These are phyloP conservation scores for Apodemus sylvaticus DNA, from an alignment of 2,113 vertebrate species.

Conservation along the genomic window DNA sequence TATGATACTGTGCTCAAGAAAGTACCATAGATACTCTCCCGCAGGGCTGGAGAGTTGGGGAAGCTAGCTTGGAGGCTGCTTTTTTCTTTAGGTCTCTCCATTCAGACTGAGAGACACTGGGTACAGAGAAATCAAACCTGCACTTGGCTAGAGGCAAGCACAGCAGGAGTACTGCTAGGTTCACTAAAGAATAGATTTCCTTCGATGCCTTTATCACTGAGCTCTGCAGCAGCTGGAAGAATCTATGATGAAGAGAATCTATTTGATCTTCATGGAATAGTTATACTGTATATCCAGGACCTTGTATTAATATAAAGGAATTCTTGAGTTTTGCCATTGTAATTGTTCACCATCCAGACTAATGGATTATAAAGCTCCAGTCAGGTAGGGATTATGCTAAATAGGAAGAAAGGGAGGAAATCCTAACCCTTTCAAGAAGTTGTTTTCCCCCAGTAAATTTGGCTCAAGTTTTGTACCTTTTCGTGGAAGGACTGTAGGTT, in stretches of 20 bases:
- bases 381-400: not conserved
- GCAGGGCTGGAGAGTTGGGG: not conserved
- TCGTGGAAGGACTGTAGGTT: not conserved
- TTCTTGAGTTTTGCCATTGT: not conserved
- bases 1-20: not conserved
- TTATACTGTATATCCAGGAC: not conserved
- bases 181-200: not conserved
- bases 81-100: not conserved
- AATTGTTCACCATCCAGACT: not conserved
- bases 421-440: not conserved
- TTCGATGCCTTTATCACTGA: not conserved
- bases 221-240: not conserved
- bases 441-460: not conserved
- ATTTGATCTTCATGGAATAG: not conserved
- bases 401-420: not conserved
- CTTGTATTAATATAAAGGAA: constrained; percentile 3
- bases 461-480: not conserved
- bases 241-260: not conserved
- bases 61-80: not conserved
- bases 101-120: not conserved
- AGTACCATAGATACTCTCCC: not conserved
- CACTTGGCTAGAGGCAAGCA: not conserved
- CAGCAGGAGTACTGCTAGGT: not conserved
- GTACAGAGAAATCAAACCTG: not conserved
- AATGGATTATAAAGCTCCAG: not conserved